phyloP scores from a whole-genome alignment of 2,113 vertebrate species.

The Platysteira castanea region DNA sequence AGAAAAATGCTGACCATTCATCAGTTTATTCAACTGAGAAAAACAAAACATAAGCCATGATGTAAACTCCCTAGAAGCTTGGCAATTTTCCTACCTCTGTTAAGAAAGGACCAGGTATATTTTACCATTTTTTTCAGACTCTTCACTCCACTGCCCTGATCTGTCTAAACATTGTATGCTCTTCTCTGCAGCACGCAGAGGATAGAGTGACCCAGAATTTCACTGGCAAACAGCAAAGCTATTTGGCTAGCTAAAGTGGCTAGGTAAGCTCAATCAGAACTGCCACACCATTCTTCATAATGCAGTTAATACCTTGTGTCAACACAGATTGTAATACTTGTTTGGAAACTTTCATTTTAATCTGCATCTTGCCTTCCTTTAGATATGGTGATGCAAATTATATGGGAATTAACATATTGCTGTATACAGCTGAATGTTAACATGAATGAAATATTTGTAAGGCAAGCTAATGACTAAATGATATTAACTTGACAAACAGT shows the following conservation, averaged over 20 bases:
- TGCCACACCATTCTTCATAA: neutral
- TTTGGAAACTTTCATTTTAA: neutral
- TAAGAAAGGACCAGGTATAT: neutral
- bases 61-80: neutral
- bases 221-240: neutral
- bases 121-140: neutral
- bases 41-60: neutral
- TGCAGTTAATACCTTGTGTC: neutral
- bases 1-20: neutral
- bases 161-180: neutral
- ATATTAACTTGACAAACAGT: neutral
- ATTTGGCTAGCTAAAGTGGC: no score
- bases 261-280: neutral
- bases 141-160: neutral
- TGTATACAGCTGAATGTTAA: neutral
- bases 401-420: neutral
- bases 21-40: neutral
- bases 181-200: neutral
- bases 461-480: neutral
- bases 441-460: neutral
- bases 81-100: neutral
- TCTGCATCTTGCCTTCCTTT: neutral
- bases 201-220: neutral
- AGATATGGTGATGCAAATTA: neutral
- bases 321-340: neutral